Conservation (phyloP, 2,797 vertebrate species). For the Eulemur rubriventer region DNA sequence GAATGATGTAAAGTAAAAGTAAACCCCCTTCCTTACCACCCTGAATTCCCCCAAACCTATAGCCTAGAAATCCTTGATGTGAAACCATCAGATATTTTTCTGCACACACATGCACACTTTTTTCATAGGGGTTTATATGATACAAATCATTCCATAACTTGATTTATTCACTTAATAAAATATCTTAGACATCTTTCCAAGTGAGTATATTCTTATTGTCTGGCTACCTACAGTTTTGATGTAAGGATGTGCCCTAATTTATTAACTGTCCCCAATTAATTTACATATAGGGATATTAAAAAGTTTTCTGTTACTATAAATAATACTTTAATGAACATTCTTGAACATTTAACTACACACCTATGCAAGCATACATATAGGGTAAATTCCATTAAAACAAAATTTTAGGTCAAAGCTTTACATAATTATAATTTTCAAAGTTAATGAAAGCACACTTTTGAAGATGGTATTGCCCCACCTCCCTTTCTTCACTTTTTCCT, state of each 20-base stretch:
- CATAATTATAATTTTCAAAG: background rate
- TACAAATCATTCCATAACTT: background rate
- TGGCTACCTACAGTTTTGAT: background rate
- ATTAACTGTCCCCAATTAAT: background rate
- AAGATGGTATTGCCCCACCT: background rate
- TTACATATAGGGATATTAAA: background rate
- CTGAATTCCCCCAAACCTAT: background rate
- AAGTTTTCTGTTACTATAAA: background rate
- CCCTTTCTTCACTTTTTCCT: background rate
- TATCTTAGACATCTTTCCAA: background rate
- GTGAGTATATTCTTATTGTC: background rate
- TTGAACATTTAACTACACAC: background rate
- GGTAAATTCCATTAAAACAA: background rate
- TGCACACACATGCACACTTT: accelerated
- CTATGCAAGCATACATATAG: background rate
- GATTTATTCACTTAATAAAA: background rate
- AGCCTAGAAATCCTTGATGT: background rate
- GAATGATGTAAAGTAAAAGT: background rate
- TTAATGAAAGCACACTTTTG: background rate
- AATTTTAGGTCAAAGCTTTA: background rate
- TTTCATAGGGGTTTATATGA: background rate
- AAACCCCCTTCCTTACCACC: background rate
- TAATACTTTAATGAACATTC: background rate
- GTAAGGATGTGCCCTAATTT: background rate
- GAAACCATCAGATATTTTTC: background rate